These are phyloP conservation scores for Pomacea maculata DNA, from an alignment of 1,140 invertebrate species.

Conservation along the genomic window DNA sequence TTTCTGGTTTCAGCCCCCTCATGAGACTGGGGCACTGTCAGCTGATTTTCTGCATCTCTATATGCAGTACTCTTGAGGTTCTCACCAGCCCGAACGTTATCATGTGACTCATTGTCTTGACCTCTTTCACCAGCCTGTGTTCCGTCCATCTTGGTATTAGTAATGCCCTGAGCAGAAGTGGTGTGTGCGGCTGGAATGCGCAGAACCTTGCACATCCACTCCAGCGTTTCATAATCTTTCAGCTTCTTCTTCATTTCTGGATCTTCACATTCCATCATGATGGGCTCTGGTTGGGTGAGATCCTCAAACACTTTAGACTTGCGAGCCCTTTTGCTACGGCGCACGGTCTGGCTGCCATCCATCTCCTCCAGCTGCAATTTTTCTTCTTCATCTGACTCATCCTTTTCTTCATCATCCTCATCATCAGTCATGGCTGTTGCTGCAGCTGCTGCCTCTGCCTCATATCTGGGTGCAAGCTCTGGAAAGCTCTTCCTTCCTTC, in stretches of 20 bases:
- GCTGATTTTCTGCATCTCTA: too few species aligned
- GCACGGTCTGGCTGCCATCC: not conserved
- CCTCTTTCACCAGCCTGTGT: too few species aligned
- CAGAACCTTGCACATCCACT: constrained; percentile 9
- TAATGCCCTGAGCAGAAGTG: too few species aligned
- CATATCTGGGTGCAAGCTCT: constrained; percentile 6
- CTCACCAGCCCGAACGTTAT: too few species aligned
- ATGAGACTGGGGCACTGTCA: too few species aligned
- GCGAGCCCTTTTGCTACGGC: constrained; percentile 1
- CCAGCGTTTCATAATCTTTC: constrained; percentile 12
- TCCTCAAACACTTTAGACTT: not conserved
- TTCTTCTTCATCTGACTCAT: not conserved
- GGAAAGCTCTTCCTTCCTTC: not conserved
- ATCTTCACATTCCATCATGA: not conserved
- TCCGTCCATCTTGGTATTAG: too few species aligned
- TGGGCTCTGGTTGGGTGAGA: not conserved
- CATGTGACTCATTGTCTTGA: too few species aligned
- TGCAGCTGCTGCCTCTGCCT: not conserved
- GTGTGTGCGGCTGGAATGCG: constrained; percentile 4
- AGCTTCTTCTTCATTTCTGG: not conserved
- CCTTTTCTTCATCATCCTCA: too few species aligned
- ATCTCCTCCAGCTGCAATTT: not conserved
- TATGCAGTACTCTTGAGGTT: too few species aligned
- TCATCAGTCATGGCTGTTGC: not conserved
- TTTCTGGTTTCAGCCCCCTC: too few species aligned